Base-by-base conservation (phyloP, 1,140 invertebrate genomes). In the Calliopsis andreniformis region DNA sequence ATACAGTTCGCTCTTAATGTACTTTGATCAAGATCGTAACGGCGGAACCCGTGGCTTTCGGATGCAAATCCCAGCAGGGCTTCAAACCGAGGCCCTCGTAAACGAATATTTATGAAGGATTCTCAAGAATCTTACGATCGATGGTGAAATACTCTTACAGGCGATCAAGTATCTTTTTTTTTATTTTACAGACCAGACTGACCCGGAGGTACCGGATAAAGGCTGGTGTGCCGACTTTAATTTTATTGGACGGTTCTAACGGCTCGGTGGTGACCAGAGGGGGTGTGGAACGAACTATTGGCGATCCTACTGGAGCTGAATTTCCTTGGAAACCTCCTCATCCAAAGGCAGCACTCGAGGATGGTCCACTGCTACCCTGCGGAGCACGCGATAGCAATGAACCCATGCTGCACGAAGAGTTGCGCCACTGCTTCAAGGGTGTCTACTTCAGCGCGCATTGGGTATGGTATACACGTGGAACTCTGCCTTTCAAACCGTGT, bases 391-490 rank as follows among this genome's bases (percentile, higher is more conserved):
- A 88, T 73, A 91, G 86, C 76, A 92, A 92, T 70, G 90, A 92
- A 66, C 91, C 92, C 18, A 91, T 93, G 86, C 86, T 92, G 32
- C 94, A 95, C 80, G 92, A 93, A 53, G 92, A 94, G 70, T 86
- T 95, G 12, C 91, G 93, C 18, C 92, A 95, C 77, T 94, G 94
- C 76, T 93, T 96, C 63, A 94, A 94, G 85, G 96, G 95, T 16
- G 93, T 97, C 81, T 97, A 97, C 88, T 97, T 97, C 87, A 96
- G 96, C 53, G 96, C 96, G 35, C 94, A 97, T 88, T 97, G 96
- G 96, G 96, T 97, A 90, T 47, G n/a, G 45, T 23, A 32, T 18
- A 35, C 16, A 35, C n/a, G n/a, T n/a, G n/a, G n/a, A 39, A 39
- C 35, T 10, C 5, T 58, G 32, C 1, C 7, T 43, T 42, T 61